Percentiles rank a stretch among this genome's conserved stretches.
These are phyloP conservation scores for Harmothoe impar DNA, from an alignment of 2,888 invertebrate species.

Conservation along the genomic window DNA sequence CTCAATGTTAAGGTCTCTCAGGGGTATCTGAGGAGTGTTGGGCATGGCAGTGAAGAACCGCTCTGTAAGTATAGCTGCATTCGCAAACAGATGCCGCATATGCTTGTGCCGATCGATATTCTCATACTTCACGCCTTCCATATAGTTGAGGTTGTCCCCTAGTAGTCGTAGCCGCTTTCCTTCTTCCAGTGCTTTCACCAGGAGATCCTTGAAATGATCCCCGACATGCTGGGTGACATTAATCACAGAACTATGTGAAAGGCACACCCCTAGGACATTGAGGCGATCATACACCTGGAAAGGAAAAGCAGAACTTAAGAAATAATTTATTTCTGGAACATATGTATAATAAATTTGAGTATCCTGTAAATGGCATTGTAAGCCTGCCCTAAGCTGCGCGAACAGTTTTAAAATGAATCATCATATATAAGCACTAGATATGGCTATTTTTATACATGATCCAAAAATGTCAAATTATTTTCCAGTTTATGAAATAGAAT, in stretches of 20 bases:
- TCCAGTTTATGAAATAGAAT: too few relatives aligned
- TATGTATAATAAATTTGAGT: too few relatives aligned
- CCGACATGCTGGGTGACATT: neutral
- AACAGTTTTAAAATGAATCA: too few relatives aligned
- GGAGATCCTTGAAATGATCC: neutral
- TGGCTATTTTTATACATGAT: too few relatives aligned
- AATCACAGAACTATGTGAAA: neutral
- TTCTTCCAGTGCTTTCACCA: neutral
- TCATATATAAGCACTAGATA: too few relatives aligned
- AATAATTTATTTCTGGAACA: too few relatives aligned
- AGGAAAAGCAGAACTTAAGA: too few relatives aligned
- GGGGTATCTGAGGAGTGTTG: neutral
- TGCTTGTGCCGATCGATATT: neutral
- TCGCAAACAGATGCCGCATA: neutral
- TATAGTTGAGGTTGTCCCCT: slow-evolving; percentile 10
- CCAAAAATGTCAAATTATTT: too few relatives aligned
- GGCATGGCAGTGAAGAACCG: neutral
- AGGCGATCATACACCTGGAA: neutral
- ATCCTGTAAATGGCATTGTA: too few relatives aligned
- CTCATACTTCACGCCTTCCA: neutral
- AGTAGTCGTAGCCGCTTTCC: neutral
- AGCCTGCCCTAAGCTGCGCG: too few relatives aligned
- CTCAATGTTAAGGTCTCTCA: neutral
- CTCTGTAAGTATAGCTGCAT: neutral
- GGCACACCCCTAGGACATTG: neutral